Evolutionary conservation across 2,797 vertebrate species (phyloP).

Genomic region (Pristis pectinata): DNA sequence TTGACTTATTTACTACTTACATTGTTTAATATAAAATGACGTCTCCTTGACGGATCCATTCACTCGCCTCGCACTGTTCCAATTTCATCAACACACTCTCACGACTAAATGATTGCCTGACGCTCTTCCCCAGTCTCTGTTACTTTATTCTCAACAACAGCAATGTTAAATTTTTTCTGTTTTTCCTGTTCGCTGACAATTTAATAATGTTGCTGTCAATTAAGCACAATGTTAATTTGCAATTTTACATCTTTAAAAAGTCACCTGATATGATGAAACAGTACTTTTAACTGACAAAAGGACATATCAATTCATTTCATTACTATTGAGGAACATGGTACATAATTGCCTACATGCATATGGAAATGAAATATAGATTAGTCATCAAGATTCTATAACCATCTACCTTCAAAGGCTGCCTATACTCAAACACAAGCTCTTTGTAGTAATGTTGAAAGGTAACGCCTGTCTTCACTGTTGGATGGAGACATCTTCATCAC

Average conservation of each 20-base stretch:
- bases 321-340: neutral
- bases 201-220: neutral
- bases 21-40: neutral
- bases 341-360: neutral
- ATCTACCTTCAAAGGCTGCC: neutral
- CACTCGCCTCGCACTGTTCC: too few relatives aligned
- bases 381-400: neutral
- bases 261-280: neutral
- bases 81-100: neutral
- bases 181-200: neutral
- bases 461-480: neutral
- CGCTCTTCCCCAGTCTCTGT: neutral
- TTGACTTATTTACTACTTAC: too few relatives aligned
- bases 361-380: neutral
- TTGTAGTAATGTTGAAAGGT: neutral
- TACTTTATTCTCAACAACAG: neutral
- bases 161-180: neutral
- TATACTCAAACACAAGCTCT: neutral
- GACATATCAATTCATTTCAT: neutral
- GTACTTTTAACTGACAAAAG: neutral
- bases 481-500: neutral
- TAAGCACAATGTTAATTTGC: neutral
- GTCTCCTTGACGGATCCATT: too few relatives aligned
- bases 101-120: neutral
- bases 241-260: neutral